Conservation (phyloP, 2,797 vertebrate species). For the Gymnoscopelus microlampas region DNA sequence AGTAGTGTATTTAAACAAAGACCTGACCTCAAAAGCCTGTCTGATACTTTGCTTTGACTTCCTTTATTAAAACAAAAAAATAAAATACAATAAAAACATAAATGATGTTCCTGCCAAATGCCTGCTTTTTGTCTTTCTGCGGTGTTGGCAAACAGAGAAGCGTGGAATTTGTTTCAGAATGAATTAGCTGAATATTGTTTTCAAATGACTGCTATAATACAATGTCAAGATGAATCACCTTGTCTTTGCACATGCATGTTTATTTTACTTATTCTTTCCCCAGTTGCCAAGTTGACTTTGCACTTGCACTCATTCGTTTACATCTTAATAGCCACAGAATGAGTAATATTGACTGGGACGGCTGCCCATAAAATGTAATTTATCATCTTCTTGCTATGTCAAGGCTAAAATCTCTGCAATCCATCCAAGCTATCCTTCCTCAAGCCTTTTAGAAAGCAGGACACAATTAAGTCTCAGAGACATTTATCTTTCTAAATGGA, state of each 20-base stretch:
- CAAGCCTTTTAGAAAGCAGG: not conserved
- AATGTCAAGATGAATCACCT: slow-evolving; percentile 20
- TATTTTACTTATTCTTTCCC: slow-evolving; percentile 27
- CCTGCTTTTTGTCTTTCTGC: slow-evolving; percentile 30
- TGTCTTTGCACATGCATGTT: slow-evolving; percentile 20
- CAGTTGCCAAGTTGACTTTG: slow-evolving; percentile 22
- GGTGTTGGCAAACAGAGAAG: slow-evolving; percentile 29
- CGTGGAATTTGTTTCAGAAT: slow-evolving; percentile 35
- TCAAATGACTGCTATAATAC: slow-evolving; percentile 17
- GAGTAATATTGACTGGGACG: slow-evolving; percentile 11
- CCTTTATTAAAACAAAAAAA: slow-evolving; percentile 21
- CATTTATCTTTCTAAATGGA: slow-evolving; percentile 18
- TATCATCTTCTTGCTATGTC: slow-evolving; percentile 14
- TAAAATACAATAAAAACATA: slow-evolving; percentile 15
- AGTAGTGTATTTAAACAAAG: slow-evolving; percentile 57
- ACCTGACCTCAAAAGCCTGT: slow-evolving; percentile 46
- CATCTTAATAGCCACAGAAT: slow-evolving; percentile 8
- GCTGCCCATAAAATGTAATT: slow-evolving; percentile 25
- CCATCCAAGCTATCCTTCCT: slow-evolving; percentile 1
- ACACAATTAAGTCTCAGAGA: slow-evolving; percentile 7
- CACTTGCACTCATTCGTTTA: slow-evolving; percentile 9
- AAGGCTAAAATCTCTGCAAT: slow-evolving; percentile 27
- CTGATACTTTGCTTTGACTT: slow-evolving; percentile 38
- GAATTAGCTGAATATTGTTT: slow-evolving; percentile 32
- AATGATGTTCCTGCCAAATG: slow-evolving; percentile 29